phyloP scores from a whole-genome alignment of 2,113 vertebrate genomes.

The Chloebia gouldiae region DNA sequence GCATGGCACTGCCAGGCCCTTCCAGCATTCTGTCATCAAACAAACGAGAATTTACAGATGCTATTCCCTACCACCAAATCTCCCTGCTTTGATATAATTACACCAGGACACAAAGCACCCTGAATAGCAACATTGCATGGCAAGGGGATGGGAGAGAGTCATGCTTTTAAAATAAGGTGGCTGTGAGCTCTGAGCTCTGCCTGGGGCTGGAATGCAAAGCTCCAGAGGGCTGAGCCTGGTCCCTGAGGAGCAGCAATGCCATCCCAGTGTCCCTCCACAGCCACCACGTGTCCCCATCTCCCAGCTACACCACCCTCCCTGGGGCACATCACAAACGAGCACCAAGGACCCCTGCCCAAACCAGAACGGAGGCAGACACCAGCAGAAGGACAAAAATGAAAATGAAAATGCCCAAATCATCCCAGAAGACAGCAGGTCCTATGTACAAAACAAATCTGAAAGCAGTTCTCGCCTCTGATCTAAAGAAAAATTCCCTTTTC shows the following conservation, averaged over 20 bases:
- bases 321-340: background rate
- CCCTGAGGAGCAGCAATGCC: background rate
- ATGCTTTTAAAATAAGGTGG: too few relatives aligned
- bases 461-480: background rate
- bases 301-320: rapidly evolving
- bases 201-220: background rate
- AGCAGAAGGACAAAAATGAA: background rate
- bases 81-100: too few relatives aligned
- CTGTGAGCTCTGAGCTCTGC: background rate
- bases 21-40: too few relatives aligned
- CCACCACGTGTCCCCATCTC: rapidly evolving
- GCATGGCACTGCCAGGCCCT: too few relatives aligned
- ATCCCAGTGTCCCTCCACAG: background rate
- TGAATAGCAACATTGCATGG: too few relatives aligned
- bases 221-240: background rate
- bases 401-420: background rate
- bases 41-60: too few relatives aligned
- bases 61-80: too few relatives aligned
- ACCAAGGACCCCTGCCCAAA: background rate
- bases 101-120: too few relatives aligned
- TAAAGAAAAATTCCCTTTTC: background rate
- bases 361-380: background rate
- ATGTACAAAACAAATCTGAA: background rate
- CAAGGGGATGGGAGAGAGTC: too few relatives aligned
- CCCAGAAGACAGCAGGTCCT: background rate